Conservation (phyloP, 1,140 invertebrate species). For the Stegodyphus mimosarum region DNA sequence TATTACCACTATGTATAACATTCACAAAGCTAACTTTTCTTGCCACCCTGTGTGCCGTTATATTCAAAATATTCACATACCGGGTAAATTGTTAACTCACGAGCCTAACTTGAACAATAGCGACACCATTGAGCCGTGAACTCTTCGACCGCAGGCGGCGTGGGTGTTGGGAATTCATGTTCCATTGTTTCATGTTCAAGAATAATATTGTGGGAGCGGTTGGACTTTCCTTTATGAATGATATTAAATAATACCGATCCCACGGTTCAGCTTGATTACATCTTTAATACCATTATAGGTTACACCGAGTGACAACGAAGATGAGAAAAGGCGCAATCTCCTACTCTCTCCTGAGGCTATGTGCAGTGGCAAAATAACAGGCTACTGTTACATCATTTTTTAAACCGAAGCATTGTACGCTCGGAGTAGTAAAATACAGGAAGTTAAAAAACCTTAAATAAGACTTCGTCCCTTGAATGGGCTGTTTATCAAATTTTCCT, state of each 20-base stretch:
- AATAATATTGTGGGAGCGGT: slow-evolving; percentile 24
- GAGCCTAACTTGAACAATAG: slow-evolving; percentile 33
- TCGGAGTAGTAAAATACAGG: too few relatives aligned
- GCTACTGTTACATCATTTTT: too few relatives aligned
- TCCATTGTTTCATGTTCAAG: slow-evolving; percentile 23
- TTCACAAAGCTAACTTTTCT: slow-evolving; percentile 23
- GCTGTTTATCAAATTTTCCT: too few relatives aligned
- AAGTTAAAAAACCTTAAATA: too few relatives aligned
- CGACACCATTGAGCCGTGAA: slow-evolving; percentile 18
- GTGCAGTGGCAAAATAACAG: too few relatives aligned
- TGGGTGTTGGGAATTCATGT: slow-evolving; percentile 9
- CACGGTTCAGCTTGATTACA: slow-evolving; percentile 1
- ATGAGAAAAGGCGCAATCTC: too few relatives aligned
- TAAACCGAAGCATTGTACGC: too few relatives aligned
- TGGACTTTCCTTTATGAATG: slow-evolving; percentile 6
- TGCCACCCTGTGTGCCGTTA: slow-evolving; percentile 23
- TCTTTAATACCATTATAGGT: background rate
- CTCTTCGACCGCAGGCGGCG: slow-evolving; percentile 15
- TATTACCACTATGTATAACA: slow-evolving; percentile 43
- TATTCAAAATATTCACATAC: slow-evolving; percentile 30
- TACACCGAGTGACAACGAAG: background rate
- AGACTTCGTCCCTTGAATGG: too few relatives aligned
- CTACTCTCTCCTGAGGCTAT: too few relatives aligned
- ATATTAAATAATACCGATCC: slow-evolving; percentile 5
- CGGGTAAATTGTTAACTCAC: slow-evolving; percentile 43